phyloP scores from a whole-genome alignment of 35 echinoderm and acorn worm genomes.

The Holothuria glaberrima region DNA sequence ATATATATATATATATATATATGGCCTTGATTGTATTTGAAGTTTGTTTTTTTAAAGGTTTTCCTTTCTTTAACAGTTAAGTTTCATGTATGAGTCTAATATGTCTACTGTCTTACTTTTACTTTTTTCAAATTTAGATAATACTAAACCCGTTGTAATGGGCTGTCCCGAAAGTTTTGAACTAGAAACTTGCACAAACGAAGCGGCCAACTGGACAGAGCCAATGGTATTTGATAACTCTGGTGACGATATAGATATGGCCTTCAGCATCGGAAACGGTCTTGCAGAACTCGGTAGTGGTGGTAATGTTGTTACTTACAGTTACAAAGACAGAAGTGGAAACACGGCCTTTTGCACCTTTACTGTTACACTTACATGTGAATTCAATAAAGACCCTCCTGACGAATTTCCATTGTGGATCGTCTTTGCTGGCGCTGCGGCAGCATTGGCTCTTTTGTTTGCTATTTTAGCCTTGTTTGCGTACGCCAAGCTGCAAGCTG shows the following conservation, averaged over 20 bases:
- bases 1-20: too few relatives aligned
- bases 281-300: not conserved
- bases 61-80: too few relatives aligned
- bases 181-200: not conserved
- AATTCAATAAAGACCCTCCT: not conserved
- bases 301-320: not conserved
- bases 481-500: constrained; percentile 9
- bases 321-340: not conserved
- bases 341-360: not conserved
- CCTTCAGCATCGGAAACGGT: not conserved
- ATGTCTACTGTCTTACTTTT: not conserved
- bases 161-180: constrained; percentile 2
- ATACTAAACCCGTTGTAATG: not conserved
- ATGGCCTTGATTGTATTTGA: too few relatives aligned
- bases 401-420: not conserved
- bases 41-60: too few relatives aligned
- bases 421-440: not conserved
- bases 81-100: not conserved
- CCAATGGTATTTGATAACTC: constrained; percentile 15
- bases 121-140: not conserved
- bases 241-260: not conserved
- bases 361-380: not conserved
- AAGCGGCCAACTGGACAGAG: not conserved
- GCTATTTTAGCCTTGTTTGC: constrained; percentile 41
- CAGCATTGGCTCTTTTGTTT: constrained; percentile 5